Conservation (phyloP, 2,888 invertebrate species). For the Odontocolon sp. region DNA sequence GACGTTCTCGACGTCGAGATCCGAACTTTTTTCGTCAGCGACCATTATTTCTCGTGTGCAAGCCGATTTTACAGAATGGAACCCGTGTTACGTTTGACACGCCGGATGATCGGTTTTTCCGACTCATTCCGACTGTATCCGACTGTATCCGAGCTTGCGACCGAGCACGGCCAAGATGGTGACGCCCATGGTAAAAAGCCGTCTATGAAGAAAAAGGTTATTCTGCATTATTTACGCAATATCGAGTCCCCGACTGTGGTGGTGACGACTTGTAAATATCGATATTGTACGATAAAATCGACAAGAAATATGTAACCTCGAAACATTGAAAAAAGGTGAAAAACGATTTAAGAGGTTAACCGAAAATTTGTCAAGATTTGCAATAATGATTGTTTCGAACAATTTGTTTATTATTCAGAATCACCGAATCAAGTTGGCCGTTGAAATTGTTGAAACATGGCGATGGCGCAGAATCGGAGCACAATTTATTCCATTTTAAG, state of each 20-base stretch:
- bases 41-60: conserved; percentile 64
- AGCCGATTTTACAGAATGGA: not conserved
- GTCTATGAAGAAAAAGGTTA: not conserved
- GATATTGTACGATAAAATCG: no score
- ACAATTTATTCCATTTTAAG: conserved; percentile 25
- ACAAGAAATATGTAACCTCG: no score
- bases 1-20: conserved; percentile 61
- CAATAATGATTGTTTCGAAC: no score
- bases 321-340: not conserved
- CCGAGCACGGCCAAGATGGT: conserved; percentile 48
- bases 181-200: conserved; percentile 28
- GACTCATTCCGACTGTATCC: no score
- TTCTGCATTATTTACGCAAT: not conserved
- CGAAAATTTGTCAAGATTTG: no score
- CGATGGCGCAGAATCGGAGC: not conserved
- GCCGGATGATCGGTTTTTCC: no score
- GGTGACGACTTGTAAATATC: no score
- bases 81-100: not conserved
- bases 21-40: conserved; percentile 66
- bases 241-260: no score
- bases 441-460: not conserved
- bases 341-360: not conserved
- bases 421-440: not conserved
- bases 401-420: no score
- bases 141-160: no score